A percentile compares a stretch with the other conserved stretches of the same genome.
Evolutionary conservation across 1,140 invertebrate genomes (phyloP).

Genomic region (Drosophila nannoptera): DNA sequence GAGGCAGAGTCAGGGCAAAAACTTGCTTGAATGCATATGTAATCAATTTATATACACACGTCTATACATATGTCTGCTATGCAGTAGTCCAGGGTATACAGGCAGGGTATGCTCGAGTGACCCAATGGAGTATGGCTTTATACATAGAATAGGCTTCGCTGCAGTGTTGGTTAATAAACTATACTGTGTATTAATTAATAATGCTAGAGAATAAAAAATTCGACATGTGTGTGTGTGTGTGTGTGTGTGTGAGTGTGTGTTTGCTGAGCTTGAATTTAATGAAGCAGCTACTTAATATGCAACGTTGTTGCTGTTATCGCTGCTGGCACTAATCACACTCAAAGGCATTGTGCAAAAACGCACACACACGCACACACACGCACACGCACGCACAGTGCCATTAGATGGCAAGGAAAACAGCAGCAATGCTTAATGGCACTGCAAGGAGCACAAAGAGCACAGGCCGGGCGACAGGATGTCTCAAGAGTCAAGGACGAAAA

Average conservation of each 20-base stretch:
- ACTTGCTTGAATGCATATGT: too few species aligned
- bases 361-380: too few species aligned
- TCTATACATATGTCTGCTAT: too few species aligned
- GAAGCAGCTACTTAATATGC: conserved; percentile 8
- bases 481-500: conserved; percentile 19
- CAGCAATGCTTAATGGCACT: not conserved
- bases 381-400: too few species aligned
- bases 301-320: conserved; percentile 1
- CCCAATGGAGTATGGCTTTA: not conserved
- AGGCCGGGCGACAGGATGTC: not conserved
- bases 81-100: too few species aligned
- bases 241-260: conserved; percentile 2
- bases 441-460: not conserved
- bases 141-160: not conserved
- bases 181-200: conserved; percentile 16
- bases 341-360: conserved; percentile 52
- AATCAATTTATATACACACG: too few species aligned
- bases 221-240: not conserved
- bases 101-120: not conserved
- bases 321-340: conserved; percentile 50
- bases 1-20: too few species aligned
- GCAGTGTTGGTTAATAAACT: conserved; percentile 3
- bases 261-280: conserved; percentile 7
- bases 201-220: conserved; percentile 1
- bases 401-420: conserved; percentile 13